These are phyloP conservation scores for Melinaea menophilus DNA, from an alignment of 2,888 invertebrate species.

Conservation along the genomic window DNA sequence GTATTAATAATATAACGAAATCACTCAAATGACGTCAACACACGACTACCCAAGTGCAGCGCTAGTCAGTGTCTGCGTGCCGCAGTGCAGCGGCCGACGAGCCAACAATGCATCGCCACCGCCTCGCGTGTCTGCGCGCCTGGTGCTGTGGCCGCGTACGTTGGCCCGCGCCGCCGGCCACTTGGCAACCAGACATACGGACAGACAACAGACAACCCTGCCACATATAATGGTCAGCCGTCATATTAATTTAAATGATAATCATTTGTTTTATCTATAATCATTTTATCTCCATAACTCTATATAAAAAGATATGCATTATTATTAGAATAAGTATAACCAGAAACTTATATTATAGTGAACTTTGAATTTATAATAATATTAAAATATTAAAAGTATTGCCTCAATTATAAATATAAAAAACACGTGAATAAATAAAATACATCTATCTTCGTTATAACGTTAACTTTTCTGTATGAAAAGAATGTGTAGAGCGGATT, in stretches of 20 bases:
- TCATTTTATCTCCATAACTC: too few species aligned
- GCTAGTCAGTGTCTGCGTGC: constrained; percentile 26
- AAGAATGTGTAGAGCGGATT: constrained; percentile 3
- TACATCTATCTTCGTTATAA: constrained; percentile 12
- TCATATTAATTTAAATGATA: background rate
- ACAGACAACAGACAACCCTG: constrained; percentile 40
- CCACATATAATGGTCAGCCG: constrained; percentile 8
- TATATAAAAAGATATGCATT: too few species aligned
- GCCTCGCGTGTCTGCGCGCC: constrained; percentile 53
- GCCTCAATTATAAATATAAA: too few species aligned
- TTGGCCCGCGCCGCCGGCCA: constrained; percentile 61
- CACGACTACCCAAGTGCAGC: constrained; percentile 15
- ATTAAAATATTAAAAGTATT: too few species aligned
- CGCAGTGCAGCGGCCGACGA: too few species aligned
- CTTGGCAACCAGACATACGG: constrained; percentile 67
- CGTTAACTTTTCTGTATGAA: background rate
- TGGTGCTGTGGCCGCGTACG: constrained; percentile 61
- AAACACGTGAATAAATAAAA: too few species aligned
- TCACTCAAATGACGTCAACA: too few species aligned
- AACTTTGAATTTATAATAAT: too few species aligned
- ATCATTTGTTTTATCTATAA: too few species aligned
- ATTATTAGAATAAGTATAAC: too few species aligned
- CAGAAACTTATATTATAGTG: too few species aligned
- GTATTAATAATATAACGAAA: too few species aligned
- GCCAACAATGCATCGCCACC: constrained; percentile 40